A percentile compares a stretch with the other conserved stretches of the same genome.
phyloP scores from a whole-genome alignment of 1,140 invertebrate genomes.

The Zaprionus kolodkinae region DNA sequence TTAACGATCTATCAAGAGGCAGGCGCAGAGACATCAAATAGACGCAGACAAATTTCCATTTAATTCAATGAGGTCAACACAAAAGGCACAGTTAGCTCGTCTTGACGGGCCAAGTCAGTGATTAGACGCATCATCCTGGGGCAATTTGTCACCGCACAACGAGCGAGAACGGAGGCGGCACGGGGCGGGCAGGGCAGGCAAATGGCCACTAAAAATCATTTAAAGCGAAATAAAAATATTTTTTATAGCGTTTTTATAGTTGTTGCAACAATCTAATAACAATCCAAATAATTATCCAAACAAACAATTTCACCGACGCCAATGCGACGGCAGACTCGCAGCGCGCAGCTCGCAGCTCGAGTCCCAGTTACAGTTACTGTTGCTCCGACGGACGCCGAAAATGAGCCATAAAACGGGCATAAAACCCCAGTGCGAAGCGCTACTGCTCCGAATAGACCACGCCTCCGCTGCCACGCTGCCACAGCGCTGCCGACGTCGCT shows the following conservation, averaged over 20 bases:
- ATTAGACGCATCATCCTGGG: conserved; percentile 75
- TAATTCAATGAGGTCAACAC: conserved; percentile 48
- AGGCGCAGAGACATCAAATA: conserved; percentile 16
- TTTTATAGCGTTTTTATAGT: conserved; percentile 83
- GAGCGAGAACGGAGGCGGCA: conserved; percentile 13
- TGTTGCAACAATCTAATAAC: conserved; percentile 84
- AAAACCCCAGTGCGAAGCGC: conserved; percentile 75
- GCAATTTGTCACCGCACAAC: conserved; percentile 77
- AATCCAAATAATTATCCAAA: conserved; percentile 84
- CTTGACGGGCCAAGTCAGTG: conserved; percentile 54
- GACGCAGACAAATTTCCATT: conserved; percentile 49
- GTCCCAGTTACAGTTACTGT: conserved; percentile 50
- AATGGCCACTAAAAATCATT: conserved; percentile 81
- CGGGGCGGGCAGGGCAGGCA: conserved; percentile 35
- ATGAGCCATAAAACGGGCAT: conserved; percentile 80
- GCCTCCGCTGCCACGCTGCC: conserved; percentile 52
- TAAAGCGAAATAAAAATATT: conserved; percentile 82
- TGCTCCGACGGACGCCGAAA: conserved; percentile 69
- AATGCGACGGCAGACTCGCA: conserved; percentile 61
- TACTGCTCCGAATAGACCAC: conserved; percentile 70
- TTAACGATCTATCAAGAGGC: conserved; percentile 40
- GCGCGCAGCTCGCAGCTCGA: conserved; percentile 32
- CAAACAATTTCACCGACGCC: conserved; percentile 74
- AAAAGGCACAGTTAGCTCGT: conserved; percentile 32
- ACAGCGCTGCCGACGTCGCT: conserved; percentile 34